These are phyloP conservation scores for Aptenodytes patagonicus DNA, from an alignment of 2,113 vertebrate genomes.

Conservation along the genomic window DNA sequence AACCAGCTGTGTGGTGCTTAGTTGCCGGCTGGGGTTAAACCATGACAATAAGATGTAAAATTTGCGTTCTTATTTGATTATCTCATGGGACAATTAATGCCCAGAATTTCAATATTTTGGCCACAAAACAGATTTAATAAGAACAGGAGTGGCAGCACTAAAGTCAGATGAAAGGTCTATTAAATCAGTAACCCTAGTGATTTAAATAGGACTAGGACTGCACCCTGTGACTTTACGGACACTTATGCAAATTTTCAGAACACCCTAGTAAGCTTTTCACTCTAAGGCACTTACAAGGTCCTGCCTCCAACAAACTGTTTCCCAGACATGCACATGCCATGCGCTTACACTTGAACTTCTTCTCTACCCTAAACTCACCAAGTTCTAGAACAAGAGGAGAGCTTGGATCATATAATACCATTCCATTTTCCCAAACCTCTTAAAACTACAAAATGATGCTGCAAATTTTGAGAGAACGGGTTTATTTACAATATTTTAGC, in stretches of 20 bases:
- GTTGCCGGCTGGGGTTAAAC: too few relatives aligned
- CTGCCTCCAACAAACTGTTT: background rate
- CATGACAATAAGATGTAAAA: background rate
- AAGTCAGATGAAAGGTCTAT: slow-evolving; percentile 39
- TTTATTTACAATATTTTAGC: background rate
- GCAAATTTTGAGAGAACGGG: background rate
- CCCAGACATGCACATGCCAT: background rate
- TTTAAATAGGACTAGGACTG: slow-evolving; percentile 36
- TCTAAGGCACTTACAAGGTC: slow-evolving; percentile 17
- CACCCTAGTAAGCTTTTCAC: slow-evolving; percentile 42
- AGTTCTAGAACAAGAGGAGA: background rate
- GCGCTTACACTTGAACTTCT: background rate
- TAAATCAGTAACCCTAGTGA: slow-evolving; percentile 58
- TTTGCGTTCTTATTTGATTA: slow-evolving; percentile 23
- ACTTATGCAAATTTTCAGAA: slow-evolving; percentile 53
- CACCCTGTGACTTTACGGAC: slow-evolving; percentile 5
- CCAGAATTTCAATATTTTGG: slow-evolving; percentile 1
- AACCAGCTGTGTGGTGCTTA: too few relatives aligned
- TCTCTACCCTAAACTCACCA: background rate
- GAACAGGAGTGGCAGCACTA: background rate
- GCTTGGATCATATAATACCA: background rate
- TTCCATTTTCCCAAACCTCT: background rate
- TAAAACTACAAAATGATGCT: background rate
- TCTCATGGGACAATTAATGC: slow-evolving; percentile 24
- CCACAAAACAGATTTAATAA: slow-evolving; percentile 37